phyloP scores from a whole-genome alignment of 2,797 vertebrate species.

The Alauda arvensis region DNA sequence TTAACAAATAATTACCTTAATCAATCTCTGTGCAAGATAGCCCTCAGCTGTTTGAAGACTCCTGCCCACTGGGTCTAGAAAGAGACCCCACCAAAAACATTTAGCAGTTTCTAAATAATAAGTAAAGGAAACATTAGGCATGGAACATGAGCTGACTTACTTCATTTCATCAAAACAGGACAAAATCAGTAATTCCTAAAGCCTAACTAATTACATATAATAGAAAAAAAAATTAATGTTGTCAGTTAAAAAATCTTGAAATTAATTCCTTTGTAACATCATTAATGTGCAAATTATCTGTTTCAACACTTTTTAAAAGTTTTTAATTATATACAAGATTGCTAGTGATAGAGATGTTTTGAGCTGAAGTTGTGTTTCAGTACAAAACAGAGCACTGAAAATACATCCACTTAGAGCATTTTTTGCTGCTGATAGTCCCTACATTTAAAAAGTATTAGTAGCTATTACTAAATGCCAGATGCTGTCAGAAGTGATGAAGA shows the following conservation, averaged over 20 bases:
- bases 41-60: background rate
- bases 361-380: background rate
- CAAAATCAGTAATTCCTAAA: background rate
- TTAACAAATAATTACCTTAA: background rate
- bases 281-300: background rate
- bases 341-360: rapidly evolving
- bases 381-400: background rate
- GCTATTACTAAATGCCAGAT: slow-evolving; percentile 38
- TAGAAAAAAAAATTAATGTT: background rate
- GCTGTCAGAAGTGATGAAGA: slow-evolving; percentile 41
- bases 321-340: background rate
- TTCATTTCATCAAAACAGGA: background rate
- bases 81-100: background rate
- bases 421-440: background rate
- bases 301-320: background rate
- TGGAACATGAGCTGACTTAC: background rate
- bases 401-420: background rate
- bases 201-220: background rate
- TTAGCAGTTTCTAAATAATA: background rate
- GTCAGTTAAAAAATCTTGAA: background rate
- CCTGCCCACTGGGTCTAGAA: background rate
- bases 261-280: background rate
- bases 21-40: background rate
- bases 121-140: background rate
- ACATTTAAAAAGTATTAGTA: slow-evolving; percentile 15